Base-by-base conservation (phyloP, 1,140 invertebrate genomes). In the Diprion similis region DNA sequence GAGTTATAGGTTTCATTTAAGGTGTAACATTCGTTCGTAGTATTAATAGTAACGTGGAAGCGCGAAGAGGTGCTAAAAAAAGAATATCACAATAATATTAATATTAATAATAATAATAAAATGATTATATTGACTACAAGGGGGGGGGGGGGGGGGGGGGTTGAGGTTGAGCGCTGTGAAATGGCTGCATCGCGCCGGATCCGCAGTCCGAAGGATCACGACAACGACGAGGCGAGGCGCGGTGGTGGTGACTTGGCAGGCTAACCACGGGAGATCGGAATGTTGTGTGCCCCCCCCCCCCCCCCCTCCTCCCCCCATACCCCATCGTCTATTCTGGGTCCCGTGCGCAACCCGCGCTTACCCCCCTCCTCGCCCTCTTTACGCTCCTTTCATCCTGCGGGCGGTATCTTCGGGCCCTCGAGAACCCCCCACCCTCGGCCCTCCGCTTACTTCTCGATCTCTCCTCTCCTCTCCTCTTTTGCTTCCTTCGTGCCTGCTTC, bases 251-350 rank as follows among this genome's bases (percentile, higher is more conserved):
- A 83, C 77, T 83, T 79, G 78, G 80, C 73, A 68, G 69, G 77
- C 81, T 79, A 83, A 83, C 85, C 83, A 86, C 84, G 84, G 84
- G 84, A 86, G 85, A 87, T 87, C 85, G 86, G 85, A 88, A 88
- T 86, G 85, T 86, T 59, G 51, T 59, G 51, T 59, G 11, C 46
- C 48, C 51, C 69, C 48, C 74, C 71, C 67, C 48, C 67, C 66
- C 66, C 66, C 47, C 70, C 46, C 64, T 17, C 75, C 71, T 75
- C 75, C 75, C 64, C 76, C 73, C 67, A 71, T 71, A 70, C 73
- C 66, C 72, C 66, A 71, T 72, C 66, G 37, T 64, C 68, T 74
- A 65, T 66, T 51, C 37, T 67, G 66, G 66, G 37, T 68, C 66
- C 51, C 51, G 24, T 37, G 24, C 24, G 24, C 24, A 37, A 37